phyloP scores from a whole-genome alignment of 2,888 invertebrate genomes.

The Cremastinae sp. region DNA sequence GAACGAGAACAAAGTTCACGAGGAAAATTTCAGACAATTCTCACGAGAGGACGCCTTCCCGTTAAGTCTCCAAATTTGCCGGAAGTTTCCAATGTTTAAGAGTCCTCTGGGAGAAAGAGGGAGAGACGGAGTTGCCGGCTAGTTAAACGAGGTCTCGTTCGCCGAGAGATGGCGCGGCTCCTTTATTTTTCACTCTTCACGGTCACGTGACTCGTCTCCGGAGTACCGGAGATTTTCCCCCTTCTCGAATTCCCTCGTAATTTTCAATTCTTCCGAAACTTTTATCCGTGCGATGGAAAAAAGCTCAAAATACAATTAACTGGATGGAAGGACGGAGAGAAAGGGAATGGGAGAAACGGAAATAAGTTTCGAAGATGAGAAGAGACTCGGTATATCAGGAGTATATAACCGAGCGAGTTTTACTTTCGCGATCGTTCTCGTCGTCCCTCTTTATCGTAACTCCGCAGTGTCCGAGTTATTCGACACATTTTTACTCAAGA shows the following conservation, averaged over 20 bases:
- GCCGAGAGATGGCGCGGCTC: too few species aligned
- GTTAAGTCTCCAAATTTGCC: constrained; percentile 36
- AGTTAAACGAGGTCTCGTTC: not conserved
- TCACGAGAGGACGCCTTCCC: not conserved
- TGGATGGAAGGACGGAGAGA: not conserved
- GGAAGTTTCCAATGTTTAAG: constrained; percentile 46
- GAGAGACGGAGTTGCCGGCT: constrained; percentile 11
- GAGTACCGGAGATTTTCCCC: too few species aligned
- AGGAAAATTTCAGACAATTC: constrained; percentile 30
- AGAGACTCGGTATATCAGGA: not conserved
- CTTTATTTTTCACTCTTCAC: constrained; percentile 4
- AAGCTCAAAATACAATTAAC: too few species aligned
- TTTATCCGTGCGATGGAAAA: too few species aligned
- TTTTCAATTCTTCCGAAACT: too few species aligned
- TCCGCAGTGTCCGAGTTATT: too few species aligned
- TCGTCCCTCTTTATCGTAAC: too few species aligned
- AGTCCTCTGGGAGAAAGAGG: constrained; percentile 29
- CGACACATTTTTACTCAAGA: not conserved
- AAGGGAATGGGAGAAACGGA: not conserved
- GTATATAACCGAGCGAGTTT: too few species aligned
- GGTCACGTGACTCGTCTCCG: constrained; percentile 1
- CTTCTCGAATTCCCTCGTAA: too few species aligned
- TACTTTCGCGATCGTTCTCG: too few species aligned
- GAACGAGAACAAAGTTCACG: constrained; percentile 10
- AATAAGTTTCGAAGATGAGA: not conserved